phyloP scores from a whole-genome alignment of 2,113 vertebrate genomes.

The Paralichthys olivaceus region DNA sequence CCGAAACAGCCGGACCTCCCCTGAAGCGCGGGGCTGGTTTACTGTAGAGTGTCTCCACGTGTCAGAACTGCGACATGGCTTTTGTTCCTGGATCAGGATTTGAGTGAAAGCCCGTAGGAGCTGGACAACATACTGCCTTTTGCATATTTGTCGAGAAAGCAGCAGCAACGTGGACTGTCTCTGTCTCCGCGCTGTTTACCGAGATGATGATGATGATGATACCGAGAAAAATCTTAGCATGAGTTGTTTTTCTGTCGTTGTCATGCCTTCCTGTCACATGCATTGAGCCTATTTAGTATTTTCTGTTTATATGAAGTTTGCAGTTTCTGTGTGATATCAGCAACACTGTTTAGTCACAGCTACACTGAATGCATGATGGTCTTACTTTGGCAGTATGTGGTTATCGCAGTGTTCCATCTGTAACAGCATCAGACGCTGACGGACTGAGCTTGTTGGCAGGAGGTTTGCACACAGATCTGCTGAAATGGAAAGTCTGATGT shows the following conservation, averaged over 20 bases:
- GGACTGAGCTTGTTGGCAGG: slow-evolving; percentile 18
- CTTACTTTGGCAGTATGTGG: slow-evolving; percentile 21
- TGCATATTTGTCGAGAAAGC: slow-evolving; percentile 29
- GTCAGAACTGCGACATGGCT: slow-evolving; percentile 1
- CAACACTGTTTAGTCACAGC: slow-evolving; percentile 32
- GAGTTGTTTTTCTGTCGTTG: slow-evolving; percentile 10
- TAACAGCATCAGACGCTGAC: slow-evolving; percentile 15
- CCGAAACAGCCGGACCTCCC: slow-evolving; percentile 38
- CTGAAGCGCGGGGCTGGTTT: slow-evolving; percentile 24
- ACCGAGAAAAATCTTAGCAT: background rate
- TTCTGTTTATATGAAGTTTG: slow-evolving; percentile 21
- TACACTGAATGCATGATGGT: slow-evolving; percentile 57
- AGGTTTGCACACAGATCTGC: slow-evolving; percentile 22
- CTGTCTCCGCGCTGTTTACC: slow-evolving; percentile 27
- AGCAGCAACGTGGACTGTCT: slow-evolving; percentile 5
- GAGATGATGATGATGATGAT: slow-evolving; percentile 19
- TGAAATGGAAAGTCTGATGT: slow-evolving; percentile 22
- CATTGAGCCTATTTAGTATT: slow-evolving; percentile 25
- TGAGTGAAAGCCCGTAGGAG: slow-evolving; percentile 22
- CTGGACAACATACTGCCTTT: slow-evolving; percentile 31
- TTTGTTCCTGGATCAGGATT: slow-evolving; percentile 31
- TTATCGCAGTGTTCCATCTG: slow-evolving; percentile 12
- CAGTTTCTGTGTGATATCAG: slow-evolving; percentile 39
- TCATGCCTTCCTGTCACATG: slow-evolving; percentile 33
- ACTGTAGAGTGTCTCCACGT: slow-evolving; percentile 9